Evolutionary conservation across 2,888 invertebrate species (phyloP), one percentile per base, ranked within the genome.

Genomic region (Tetragnatha montana): DNA sequence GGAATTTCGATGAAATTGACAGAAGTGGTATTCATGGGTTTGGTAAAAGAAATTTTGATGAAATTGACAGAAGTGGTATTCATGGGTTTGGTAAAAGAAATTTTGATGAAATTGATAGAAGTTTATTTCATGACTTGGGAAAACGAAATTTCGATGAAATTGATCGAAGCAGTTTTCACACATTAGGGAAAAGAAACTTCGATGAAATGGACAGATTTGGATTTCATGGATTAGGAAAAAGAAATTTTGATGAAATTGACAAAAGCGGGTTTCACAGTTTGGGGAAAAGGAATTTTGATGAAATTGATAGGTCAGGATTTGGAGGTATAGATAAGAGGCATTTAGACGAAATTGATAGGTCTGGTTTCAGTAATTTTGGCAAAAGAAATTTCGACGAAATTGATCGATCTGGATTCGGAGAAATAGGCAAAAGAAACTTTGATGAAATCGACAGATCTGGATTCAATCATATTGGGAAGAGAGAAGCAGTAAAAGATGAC

Each of bases 81-180:
- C 68, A 79, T 7, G 49, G 74, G 6, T 60, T 90, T n/a, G 73
- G 75, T 0, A 90, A 90, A 75, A 89, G 78, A 71, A 89, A 87
- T 82, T 86, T 87, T 50, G 89, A 89, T 73, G 87, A 90, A 17
- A 90, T 90, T 4, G 90, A 90, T 50, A 17, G 87, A 70, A 51
- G 78, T 8, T 84, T 71, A n/a, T 88, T 88, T 19, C 71, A 71
- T 19, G 60, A 21, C 12, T 69, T 91, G 50, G 85, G 50, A 4
- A 88, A 91, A 51, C 80, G 79, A 47, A 86, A 85, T 74, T 91
- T 88, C 74, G 91, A 88, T 81, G 91, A 91, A 22, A 91, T 88
- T 22, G 87, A 91, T 35, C 10, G 81, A 73, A 51, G 84, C 17
- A 85, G 88, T 3, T 81, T 91, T 19, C 76, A 80, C 17, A 22